phyloP scores from a whole-genome alignment of 2,113 vertebrate genomes.

The Pygoscelis antarcticus region DNA sequence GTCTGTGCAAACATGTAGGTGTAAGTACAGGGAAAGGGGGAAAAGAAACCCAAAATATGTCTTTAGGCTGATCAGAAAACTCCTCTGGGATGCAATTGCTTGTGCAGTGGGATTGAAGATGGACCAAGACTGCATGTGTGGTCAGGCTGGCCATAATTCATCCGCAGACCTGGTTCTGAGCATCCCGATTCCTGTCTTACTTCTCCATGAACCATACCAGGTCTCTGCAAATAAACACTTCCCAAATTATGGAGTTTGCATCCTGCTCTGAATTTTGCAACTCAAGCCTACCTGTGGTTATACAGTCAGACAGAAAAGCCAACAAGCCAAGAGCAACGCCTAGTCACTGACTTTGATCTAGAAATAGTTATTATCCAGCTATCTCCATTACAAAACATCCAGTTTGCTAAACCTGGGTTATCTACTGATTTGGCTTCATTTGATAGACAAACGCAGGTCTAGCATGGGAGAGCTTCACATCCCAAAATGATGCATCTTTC shows the following conservation, averaged over 20 bases:
- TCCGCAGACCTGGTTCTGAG: neutral
- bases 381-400: conserved; percentile 65
- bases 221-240: neutral
- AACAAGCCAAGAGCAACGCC: conserved; percentile 45
- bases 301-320: conserved; percentile 43
- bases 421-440: conserved; percentile 41
- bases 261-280: conserved; percentile 58
- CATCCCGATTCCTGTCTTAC: neutral
- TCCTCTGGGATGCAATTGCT: neutral
- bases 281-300: conserved; percentile 47
- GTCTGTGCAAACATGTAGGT: neutral
- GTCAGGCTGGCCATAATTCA: neutral
- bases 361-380: conserved; percentile 62
- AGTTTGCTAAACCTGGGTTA: conserved; percentile 50
- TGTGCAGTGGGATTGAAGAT: neutral
- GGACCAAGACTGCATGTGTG: neutral
- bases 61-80: neutral
- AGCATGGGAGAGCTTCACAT: conserved; percentile 6
- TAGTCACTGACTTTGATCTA: conserved; percentile 58
- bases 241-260: neutral
- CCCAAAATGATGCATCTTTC: neutral
- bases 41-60: rapidly evolving
- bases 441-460: conserved; percentile 35
- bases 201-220: neutral
- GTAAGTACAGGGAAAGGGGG: neutral